These are phyloP conservation scores for Esox niger DNA, from an alignment of 2,113 vertebrate species.

Conservation along the genomic window DNA sequence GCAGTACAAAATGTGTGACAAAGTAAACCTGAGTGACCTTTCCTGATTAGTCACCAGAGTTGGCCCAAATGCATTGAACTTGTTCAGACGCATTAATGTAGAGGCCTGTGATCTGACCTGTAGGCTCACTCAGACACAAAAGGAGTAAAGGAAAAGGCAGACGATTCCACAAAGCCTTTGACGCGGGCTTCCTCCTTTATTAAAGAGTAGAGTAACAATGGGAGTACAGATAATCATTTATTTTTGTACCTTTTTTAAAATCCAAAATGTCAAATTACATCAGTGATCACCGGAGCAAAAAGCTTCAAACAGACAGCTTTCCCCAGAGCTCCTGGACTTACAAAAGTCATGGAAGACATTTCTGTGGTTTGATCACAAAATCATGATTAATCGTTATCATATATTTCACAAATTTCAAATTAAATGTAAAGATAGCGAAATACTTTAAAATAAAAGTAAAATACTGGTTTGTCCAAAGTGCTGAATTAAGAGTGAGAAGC, in stretches of 20 bases:
- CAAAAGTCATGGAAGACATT: conserved; percentile 59
- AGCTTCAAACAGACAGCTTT: conserved; percentile 24
- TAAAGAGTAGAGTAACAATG: conserved; percentile 70
- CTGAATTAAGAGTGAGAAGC: conserved; percentile 54
- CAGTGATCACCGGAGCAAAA: conserved; percentile 30
- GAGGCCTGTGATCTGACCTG: neutral
- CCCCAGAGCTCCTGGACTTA: conserved; percentile 41
- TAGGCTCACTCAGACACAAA: neutral
- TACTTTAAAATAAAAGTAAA: conserved; percentile 26
- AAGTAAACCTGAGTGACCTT: no score
- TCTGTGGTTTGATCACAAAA: conserved; percentile 48
- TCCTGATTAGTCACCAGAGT: neutral
- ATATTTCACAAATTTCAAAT: conserved; percentile 29
- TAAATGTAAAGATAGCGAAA: conserved; percentile 39
- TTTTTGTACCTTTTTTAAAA: conserved; percentile 53
- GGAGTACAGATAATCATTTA: conserved; percentile 60
- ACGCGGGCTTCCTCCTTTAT: conserved; percentile 67
- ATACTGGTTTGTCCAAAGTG: conserved; percentile 47
- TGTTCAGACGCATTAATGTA: neutral
- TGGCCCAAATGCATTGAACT: neutral
- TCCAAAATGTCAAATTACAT: conserved; percentile 45
- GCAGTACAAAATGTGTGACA: no score
- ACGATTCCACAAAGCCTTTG: conserved; percentile 52
- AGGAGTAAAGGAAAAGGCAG: conserved; percentile 7
- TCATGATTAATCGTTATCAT: conserved; percentile 9